phyloP scores from a whole-genome alignment of 2,888 invertebrate species.

The Meloe dianella region DNA sequence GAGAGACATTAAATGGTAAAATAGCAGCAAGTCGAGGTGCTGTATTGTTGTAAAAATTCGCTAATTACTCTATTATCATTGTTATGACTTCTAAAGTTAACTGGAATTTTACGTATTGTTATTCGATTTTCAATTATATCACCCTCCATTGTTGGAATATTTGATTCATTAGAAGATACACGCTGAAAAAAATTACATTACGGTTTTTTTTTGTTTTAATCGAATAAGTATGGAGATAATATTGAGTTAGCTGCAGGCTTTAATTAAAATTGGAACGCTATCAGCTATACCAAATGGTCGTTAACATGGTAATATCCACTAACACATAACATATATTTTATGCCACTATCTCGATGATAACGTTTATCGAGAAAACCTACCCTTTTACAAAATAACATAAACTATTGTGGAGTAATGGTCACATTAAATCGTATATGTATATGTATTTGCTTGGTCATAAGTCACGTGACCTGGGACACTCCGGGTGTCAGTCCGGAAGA shows the following conservation, averaged over 20 bases:
- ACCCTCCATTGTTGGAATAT: too few species aligned
- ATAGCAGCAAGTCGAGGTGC: background rate
- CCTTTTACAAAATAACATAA: slow-evolving; percentile 5
- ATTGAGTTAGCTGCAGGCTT: background rate
- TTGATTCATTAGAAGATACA: too few species aligned
- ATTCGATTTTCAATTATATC: too few species aligned
- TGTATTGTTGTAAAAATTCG: background rate
- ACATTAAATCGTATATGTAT: slow-evolving; percentile 34
- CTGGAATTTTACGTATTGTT: background rate
- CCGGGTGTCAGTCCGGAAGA: slow-evolving; percentile 40
- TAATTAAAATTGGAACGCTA: slow-evolving; percentile 5
- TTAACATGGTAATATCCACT: background rate
- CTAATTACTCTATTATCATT: background rate
- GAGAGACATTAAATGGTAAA: background rate
- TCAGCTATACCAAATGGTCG: background rate
- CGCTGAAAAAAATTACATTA: too few species aligned
- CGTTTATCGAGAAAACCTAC: background rate
- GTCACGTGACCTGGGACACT: slow-evolving; percentile 40
- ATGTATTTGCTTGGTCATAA: slow-evolving; percentile 41
- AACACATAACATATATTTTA: background rate
- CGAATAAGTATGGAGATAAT: background rate
- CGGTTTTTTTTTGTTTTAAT: too few species aligned
- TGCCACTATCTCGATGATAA: background rate
- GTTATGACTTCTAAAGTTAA: background rate
- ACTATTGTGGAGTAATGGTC: background rate